Percentiles rank a stretch among this genome's conserved stretches.
These are phyloP conservation scores for Neoaliturus tenellus DNA, from an alignment of 2,888 invertebrate genomes.

Conservation along the genomic window DNA sequence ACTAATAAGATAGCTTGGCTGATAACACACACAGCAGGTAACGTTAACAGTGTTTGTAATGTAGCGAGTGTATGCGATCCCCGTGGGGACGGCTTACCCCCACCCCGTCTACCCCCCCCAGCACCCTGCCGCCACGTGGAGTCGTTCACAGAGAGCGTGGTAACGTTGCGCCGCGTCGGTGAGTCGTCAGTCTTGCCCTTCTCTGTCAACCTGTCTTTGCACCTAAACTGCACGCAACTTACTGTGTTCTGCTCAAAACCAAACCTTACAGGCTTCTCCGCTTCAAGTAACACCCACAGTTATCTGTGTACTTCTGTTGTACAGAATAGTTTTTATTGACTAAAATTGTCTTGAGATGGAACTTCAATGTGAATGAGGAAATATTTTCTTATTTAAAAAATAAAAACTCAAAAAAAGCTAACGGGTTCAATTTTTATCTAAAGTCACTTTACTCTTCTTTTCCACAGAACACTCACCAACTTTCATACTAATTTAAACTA, in stretches of 20 bases:
- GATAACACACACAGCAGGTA: slow-evolving; percentile 17
- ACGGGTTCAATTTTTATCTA: too few relatives aligned
- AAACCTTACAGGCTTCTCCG: neutral
- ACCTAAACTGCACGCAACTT: slow-evolving; percentile 26
- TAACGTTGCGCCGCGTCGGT: neutral
- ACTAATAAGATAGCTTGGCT: slow-evolving; percentile 13
- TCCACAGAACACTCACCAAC: neutral
- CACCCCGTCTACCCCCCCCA: slow-evolving; percentile 58
- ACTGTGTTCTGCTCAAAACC: neutral
- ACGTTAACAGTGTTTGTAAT: slow-evolving; percentile 54
- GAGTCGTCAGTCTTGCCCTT: slow-evolving; percentile 35
- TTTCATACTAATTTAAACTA: neutral
- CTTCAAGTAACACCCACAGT: neutral
- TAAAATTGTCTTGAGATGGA: neutral
- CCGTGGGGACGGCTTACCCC: slow-evolving; percentile 71
- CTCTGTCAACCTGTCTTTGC: slow-evolving; percentile 13
- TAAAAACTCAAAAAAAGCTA: neutral
- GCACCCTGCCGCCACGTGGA: slow-evolving; percentile 34
- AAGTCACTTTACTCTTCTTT: neutral
- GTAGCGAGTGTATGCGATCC: slow-evolving; percentile 74
- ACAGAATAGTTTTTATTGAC: neutral
- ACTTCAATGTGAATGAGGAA: neutral
- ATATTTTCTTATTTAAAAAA: neutral
- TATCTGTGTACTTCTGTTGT: neutral
- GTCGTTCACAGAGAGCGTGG: slow-evolving; percentile 6